Evolutionary conservation across 2,113 vertebrate species (phyloP), one percentile per base, ranked within the genome.

Genomic region (Recurvirostra avosetta): DNA sequence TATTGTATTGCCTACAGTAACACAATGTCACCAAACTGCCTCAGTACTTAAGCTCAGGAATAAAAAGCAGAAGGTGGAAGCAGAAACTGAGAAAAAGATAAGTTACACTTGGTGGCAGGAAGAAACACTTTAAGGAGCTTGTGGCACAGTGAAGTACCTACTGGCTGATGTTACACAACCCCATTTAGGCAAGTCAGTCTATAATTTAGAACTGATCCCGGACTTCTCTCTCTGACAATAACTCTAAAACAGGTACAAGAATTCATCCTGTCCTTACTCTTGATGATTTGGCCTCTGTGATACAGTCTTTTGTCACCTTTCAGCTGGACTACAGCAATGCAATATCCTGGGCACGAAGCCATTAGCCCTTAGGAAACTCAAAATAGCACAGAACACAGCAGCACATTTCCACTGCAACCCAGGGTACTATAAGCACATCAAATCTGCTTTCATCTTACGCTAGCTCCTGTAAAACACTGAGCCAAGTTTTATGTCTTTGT

Each of bases 281-380:
- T 89, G 73, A 49, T 71, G 56, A 81, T 75, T 74, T 92, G 47
- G 80, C 34, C 61, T 92, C 73, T 84, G 41, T 25, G 85, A 56
- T 27, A 72, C 40, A 15, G 26, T 29, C 25, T 66, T 87, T 78
- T 75, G 61, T 89, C 80, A 89, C 50, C 68, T 82, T 91, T 75
- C 86, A 89, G 59, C 79, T 81, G 86, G 55, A 71, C 83, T 80
- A 67, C 38, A 77, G 91, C 73, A 83, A 61, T 59, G 68, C 77
- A 66, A 3, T 86, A 86, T 59, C 56, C 91, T 72, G 65, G 91
- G 66, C 77, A 72, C 2, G 4, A 91, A 92, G 80, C 73, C 80
- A 91, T 78, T 52, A 89, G 68, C 52, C 91, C 84, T 65, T 68
- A 76, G 84, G 87, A 95, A 96, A 79, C 91, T 65, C 73, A 82